phyloP scores from a whole-genome alignment of 2,888 invertebrate genomes.

The Oasisia sp. region DNA sequence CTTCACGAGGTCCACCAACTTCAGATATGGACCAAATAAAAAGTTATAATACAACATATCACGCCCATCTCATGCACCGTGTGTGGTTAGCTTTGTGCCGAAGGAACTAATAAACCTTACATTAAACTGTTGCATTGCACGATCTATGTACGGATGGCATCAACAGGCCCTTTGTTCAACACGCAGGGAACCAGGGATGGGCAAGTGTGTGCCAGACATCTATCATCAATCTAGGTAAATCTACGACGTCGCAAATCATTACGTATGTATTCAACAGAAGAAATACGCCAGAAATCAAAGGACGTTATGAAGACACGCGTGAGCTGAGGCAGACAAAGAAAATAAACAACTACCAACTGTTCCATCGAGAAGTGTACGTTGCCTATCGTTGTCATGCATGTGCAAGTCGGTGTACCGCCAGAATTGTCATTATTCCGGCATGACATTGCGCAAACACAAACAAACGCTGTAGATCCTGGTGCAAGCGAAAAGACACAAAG shows the following conservation, averaged over 20 bases:
- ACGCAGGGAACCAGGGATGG: not conserved
- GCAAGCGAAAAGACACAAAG: not conserved
- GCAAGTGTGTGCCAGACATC: not conserved
- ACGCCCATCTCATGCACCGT: no score
- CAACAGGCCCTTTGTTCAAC: not conserved
- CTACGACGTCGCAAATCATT: not conserved
- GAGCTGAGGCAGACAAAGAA: not conserved
- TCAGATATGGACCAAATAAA: not conserved
- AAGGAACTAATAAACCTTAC: not conserved
- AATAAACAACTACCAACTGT: not conserved
- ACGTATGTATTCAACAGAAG: not conserved
- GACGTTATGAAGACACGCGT: not conserved
- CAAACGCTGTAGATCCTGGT: not conserved
- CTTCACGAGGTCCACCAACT: not conserved
- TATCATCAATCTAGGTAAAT: not conserved
- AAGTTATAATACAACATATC: no score
- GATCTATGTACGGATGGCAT: not conserved
- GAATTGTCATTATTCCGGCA: not conserved
- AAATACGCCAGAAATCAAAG: not conserved
- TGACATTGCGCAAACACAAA: not conserved
- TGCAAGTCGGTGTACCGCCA: not conserved
- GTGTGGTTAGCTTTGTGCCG: no score
- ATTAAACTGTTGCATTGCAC: not conserved
- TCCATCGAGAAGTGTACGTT: not conserved
- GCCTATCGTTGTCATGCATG: not conserved